These are phyloP conservation scores for Melitaea cinxia DNA, from an alignment of 1,140 invertebrate species.

Conservation along the genomic window DNA sequence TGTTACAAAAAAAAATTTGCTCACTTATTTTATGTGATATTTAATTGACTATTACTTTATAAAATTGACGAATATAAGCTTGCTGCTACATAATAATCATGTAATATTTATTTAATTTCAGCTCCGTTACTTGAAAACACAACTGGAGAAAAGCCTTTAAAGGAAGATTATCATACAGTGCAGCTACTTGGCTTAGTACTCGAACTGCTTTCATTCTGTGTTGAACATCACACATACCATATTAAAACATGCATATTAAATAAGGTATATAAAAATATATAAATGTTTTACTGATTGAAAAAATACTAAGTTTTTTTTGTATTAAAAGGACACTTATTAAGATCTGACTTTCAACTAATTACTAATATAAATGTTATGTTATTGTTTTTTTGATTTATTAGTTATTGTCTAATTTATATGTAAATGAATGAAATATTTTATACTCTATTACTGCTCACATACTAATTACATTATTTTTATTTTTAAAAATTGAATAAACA, in stretches of 20 bases:
- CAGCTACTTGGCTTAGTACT: conserved; percentile 97
- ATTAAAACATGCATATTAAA: conserved; percentile 99
- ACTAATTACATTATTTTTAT: background rate
- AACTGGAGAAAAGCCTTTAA: conserved; percentile 89
- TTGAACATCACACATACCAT: conserved; percentile 99
- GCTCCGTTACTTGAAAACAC: conserved; percentile 96
- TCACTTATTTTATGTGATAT: too few relatives aligned
- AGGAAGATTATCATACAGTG: conserved; percentile 97
- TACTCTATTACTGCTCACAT: background rate
- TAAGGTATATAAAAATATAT: conserved; percentile 81
- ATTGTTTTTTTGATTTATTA: too few relatives aligned
- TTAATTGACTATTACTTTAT: too few relatives aligned
- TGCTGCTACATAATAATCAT: too few relatives aligned
- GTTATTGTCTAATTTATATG: too few relatives aligned
- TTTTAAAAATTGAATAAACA: conserved; percentile 6
- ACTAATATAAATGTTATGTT: too few relatives aligned
- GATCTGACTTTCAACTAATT: too few relatives aligned
- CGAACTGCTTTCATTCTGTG: conserved; percentile 98
- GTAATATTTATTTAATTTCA: conserved; percentile 51
- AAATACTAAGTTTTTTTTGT: background rate
- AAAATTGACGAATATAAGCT: too few relatives aligned
- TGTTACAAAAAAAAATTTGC: too few relatives aligned
- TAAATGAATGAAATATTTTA: background rate
- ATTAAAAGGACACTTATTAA: too few relatives aligned
- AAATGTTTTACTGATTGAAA: background rate